Base-by-base conservation (phyloP, 1,140 invertebrate species). In the Leptonema lineaticorne region DNA sequence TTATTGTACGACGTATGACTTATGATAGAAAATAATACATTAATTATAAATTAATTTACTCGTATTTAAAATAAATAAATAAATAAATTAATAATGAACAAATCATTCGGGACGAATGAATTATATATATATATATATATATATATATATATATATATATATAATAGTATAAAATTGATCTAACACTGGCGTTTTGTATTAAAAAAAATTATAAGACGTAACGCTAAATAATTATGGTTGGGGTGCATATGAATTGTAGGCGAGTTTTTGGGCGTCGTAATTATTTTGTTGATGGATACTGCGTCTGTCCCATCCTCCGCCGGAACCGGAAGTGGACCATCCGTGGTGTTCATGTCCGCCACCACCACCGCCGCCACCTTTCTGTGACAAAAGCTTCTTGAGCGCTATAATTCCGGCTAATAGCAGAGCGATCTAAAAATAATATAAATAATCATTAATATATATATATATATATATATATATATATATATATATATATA, bases 371-470 rank as follows among this genome's bases (percentile, higher is more conserved):
- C 84, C 81, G 1, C 83, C 80, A 16, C 86, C 84, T 76, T 90
- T 90, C 72, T 85, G 82, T 0, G 85, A 81, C 64, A 92, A 80
- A 0, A 92, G 77, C 74, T 92, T 92, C 84, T 92, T 92, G n/a
- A 92, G 74, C 0, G 89, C 89, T 56, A 92, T 90, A 65, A 92
- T 91, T 67, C 90, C 86, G 0, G 90, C 86, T 27, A 92, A 78
- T 1, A 92, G 85, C 9, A 92, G 77, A 1, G 90, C 90, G 71
- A 92, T 90, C 81, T 82, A 78, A 20, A 79, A 79, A 33, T 6
- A 33, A 33, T 33, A 11, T 5, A 11, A 33, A 33, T 33, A 33
- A 6, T 33, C 11, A 6, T 41, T 11, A 4, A 41, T 41, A 4
- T 11, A 41, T 41, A 5, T 2, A 41, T 11, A 41, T 41, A 11